Evolutionary conservation across 2,888 invertebrate genomes (phyloP).

Genomic region (Cyclophora punctaria): DNA sequence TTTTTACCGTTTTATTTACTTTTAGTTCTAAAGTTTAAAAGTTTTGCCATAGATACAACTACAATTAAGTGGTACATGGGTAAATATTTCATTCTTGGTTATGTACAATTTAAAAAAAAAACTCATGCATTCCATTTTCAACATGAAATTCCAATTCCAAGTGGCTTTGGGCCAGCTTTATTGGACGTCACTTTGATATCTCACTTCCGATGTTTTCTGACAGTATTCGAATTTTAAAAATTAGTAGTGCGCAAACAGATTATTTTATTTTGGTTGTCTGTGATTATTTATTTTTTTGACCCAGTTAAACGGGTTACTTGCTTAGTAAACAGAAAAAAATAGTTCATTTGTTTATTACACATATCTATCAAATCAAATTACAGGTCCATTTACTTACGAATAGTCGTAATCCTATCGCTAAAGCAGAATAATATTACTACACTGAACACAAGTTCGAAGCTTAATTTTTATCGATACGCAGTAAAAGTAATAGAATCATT

Average conservation of each 20-base stretch:
- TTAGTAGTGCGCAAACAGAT: constrained; percentile 39
- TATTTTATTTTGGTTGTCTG: constrained; percentile 18
- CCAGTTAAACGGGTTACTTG: too few species aligned
- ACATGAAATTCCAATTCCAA: constrained; percentile 28
- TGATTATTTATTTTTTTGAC: too few species aligned
- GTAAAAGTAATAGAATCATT: constrained; percentile 9
- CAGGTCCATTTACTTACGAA: background rate
- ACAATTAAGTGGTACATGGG: too few species aligned
- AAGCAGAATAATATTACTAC: background rate
- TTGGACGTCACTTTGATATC: constrained; percentile 46
- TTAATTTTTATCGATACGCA: background rate
- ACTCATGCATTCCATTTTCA: constrained; percentile 15
- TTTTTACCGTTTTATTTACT: too few species aligned
- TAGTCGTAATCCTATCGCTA: background rate
- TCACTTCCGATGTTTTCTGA: constrained; percentile 39
- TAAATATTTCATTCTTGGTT: too few species aligned
- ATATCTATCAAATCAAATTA: background rate
- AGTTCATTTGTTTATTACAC: too few species aligned
- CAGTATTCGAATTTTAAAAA: constrained; percentile 41
- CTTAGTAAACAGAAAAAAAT: too few species aligned
- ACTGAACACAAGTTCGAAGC: background rate
- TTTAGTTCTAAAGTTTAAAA: too few species aligned
- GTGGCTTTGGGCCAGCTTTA: constrained; percentile 24
- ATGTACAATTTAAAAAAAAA: too few species aligned
- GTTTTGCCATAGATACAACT: too few species aligned